These are phyloP conservation scores for Rutilus rutilus DNA, from an alignment of 2,113 vertebrate species.

Conservation along the genomic window DNA sequence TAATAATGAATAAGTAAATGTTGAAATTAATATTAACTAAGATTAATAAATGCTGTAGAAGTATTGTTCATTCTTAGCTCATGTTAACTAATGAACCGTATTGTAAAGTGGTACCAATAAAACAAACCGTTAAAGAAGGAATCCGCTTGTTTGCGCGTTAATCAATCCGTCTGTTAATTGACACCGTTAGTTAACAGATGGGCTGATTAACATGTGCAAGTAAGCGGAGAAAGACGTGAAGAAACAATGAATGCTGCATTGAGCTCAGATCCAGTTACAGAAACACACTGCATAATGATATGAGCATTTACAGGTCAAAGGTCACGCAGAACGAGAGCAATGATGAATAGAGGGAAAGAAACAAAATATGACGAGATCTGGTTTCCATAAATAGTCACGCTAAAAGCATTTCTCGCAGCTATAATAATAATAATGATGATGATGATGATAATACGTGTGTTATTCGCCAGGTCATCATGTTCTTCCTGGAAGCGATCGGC, in stretches of 20 bases:
- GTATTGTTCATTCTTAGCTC: too few species aligned
- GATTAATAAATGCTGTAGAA: too few species aligned
- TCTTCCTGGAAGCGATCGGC: conserved; percentile 50
- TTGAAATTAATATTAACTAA: too few species aligned
- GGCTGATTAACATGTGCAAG: too few species aligned
- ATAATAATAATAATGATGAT: conserved; percentile 28
- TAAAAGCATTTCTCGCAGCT: conserved; percentile 30
- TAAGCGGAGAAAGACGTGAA: not conserved
- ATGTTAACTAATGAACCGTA: too few species aligned
- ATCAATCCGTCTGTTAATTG: not conserved
- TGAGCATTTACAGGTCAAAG: conserved; percentile 4
- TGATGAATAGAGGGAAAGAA: not conserved
- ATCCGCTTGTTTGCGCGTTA: too few species aligned
- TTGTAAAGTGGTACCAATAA: too few species aligned
- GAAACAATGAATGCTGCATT: not conserved
- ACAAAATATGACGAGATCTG: not conserved
- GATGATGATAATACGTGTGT: conserved; percentile 28
- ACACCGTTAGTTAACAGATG: too few species aligned
- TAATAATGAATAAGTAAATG: too few species aligned
- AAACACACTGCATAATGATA: not conserved
- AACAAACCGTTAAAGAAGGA: too few species aligned
- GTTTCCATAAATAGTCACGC: conserved; percentile 40
- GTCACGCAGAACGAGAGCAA: not conserved
- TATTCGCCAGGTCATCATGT: not conserved
- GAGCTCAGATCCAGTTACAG: not conserved